Evolutionary conservation across 2,888 invertebrate genomes (phyloP), one percentile per base, ranked within the genome.

Genomic region (Chrysolina americana): DNA sequence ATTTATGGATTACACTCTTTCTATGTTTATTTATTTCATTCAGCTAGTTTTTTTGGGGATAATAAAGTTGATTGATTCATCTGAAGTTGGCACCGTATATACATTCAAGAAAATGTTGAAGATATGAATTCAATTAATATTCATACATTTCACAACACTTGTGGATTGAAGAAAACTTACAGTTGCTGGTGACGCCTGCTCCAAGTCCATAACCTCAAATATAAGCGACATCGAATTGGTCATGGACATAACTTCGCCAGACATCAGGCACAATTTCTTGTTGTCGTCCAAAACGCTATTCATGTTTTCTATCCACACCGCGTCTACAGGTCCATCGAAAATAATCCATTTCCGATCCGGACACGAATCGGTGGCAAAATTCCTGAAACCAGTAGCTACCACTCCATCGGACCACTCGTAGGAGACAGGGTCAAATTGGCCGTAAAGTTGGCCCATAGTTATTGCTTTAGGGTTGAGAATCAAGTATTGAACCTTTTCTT

Each of bases 321-420:
- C 94, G 87, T 96, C 96, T 2, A 96, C 95, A 0, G 96, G 96
- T 0, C 96, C 96, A 87, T 96, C 96, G 87, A 98, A 97, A 69
- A 98, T 93, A 59, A 98, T 92, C 97, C 97, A 98, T 88, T 97
- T 97, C 76, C 93, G 90, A 80, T 94, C 93, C 0, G 92, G 91
- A 0, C 92, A 92, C 41, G 94, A 92, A 19, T 95, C 94, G 68
- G 91, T 91, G 11, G 95, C 94, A 88, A 93, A 94, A 84, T 92
- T 90, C 83, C 97, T 89, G 88, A 94, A 96, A 87, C 94, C 93
- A 2, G 92, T 93, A 0, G 96, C 94, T 47, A 95, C 93, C 41
- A 98, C 93, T 8, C 96, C 96, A 86, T 96, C 96, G 0, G 93
- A 93, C 96, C 96, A 96, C 89, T 98, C 97, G 81, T 96, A 96